Evolutionary conservation across 1,140 invertebrate species (phyloP), one percentile per base, ranked within the genome.

Genomic region (Saxidomus purpurata): DNA sequence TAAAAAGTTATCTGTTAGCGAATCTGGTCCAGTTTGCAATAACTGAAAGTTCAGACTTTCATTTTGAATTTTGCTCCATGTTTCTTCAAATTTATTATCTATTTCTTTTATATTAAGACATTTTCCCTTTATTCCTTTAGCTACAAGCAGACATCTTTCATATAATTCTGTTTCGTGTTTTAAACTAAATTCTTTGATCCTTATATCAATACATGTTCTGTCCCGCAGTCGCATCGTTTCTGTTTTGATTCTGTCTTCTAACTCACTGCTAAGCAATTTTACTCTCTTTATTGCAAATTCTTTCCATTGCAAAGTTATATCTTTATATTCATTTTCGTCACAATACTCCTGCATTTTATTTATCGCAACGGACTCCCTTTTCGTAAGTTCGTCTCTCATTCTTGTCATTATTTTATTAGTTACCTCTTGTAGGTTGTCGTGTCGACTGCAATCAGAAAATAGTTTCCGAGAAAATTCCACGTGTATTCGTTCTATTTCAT

Each of bases 11-110:
- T 63, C 59, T 4, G 3, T 8, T 4, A 63, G 59, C 25, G 59
- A 63, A 19, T 63, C 25, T 28, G 59, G 9, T 6, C 3, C 22
- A 28, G 19, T n/a, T 63, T 63, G n/a, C 25, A 63, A 15, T 1
- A n/a, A 8, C 8, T 25, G 19, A 63, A 63, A 25, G 15, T 63
- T 15, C 4, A 63, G 22, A 28, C 25, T 63, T 28, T 63, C 59
- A 25, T n/a, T 25, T 19, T 25, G 25, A 28, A 63, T 63, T 28
- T 9, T 2, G 1, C 28, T 4, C 59, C 59, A 63, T 11, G 59
- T 63, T 63, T 63, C 19, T 63, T 63, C 59, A 63, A 63, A 63
- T 63, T 63, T 63, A 28, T 63, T 63, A 3, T 63, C 59, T 4
- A 63, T 63, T 25, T 63, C 59, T 28, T 63, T 25, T 25, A 63